Percentiles rank a stretch among this genome's conserved stretches.
Evolutionary conservation across 2,797 vertebrate genomes (phyloP).

Genomic region (Coreius guichenoti): DNA sequence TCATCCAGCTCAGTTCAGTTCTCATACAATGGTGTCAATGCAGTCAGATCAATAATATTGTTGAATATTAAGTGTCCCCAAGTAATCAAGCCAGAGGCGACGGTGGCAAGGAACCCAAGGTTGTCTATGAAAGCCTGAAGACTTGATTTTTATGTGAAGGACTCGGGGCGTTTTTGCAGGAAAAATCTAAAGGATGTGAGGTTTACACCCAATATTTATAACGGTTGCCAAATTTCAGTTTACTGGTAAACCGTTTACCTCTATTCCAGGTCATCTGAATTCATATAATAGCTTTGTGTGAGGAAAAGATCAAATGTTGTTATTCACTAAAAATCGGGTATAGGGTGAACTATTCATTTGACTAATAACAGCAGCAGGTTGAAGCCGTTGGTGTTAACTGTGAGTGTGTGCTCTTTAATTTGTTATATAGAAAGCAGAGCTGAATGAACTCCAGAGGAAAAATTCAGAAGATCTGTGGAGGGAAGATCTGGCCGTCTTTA

Average conservation of each 20-base stretch:
- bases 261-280: background rate
- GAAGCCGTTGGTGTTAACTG: background rate
- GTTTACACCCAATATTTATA: no score
- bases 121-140: no score
- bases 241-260: background rate
- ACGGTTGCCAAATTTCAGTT: background rate
- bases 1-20: no score
- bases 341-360: background rate
- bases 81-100: no score
- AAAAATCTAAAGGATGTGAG: no score
- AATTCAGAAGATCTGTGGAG: constrained; percentile 92
- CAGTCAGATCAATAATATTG: no score
- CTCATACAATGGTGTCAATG: no score
- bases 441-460: constrained; percentile 90
- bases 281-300: background rate
- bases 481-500: constrained; percentile 92
- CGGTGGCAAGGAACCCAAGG: no score
- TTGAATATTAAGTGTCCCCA: no score
- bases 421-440: constrained; percentile 84
- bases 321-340: background rate
- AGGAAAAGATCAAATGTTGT: background rate
- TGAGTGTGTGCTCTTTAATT: constrained; percentile 47
- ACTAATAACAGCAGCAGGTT: background rate
- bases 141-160: no score
- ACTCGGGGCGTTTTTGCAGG: no score